Conservation (phyloP, 2,113 vertebrate genomes). For the Chionomys nivalis region DNA sequence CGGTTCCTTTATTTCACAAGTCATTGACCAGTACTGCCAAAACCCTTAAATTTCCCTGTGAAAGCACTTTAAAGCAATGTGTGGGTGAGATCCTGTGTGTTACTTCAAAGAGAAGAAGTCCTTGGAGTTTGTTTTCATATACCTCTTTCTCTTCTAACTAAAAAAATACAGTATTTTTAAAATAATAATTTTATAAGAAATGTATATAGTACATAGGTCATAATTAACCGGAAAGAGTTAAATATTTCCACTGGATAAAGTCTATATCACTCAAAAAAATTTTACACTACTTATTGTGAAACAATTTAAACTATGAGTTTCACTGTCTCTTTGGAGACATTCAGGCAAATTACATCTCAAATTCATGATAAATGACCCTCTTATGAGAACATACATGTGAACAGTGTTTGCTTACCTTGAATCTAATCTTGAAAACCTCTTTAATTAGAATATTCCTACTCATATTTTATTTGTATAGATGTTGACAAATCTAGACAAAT, state of each 20-base stretch:
- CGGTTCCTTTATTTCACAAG: not conserved
- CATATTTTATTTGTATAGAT: not conserved
- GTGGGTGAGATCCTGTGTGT: not conserved
- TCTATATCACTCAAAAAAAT: not conserved
- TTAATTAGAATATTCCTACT: not conserved
- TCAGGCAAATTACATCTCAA: not conserved
- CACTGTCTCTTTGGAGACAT: not conserved
- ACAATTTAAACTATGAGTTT: not conserved
- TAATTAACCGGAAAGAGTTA: not conserved
- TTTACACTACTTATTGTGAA: not conserved
- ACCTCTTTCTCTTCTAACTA: not conserved
- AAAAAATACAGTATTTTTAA: not conserved
- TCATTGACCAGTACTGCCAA: not conserved
- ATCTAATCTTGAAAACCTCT: rapidly evolving
- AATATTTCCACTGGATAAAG: not conserved
- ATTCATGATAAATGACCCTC: not conserved
- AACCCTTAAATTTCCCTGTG: not conserved
- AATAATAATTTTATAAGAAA: not conserved
- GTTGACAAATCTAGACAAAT: not conserved
- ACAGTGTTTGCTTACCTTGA: not conserved
- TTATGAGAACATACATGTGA: not conserved
- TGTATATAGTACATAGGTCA: not conserved
- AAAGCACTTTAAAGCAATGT: not conserved
- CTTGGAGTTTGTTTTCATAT: not conserved
- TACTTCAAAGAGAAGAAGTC: not conserved